These are phyloP conservation scores for Chymomyza fuscimana DNA, from an alignment of 2,888 invertebrate genomes.

Conservation along the genomic window DNA sequence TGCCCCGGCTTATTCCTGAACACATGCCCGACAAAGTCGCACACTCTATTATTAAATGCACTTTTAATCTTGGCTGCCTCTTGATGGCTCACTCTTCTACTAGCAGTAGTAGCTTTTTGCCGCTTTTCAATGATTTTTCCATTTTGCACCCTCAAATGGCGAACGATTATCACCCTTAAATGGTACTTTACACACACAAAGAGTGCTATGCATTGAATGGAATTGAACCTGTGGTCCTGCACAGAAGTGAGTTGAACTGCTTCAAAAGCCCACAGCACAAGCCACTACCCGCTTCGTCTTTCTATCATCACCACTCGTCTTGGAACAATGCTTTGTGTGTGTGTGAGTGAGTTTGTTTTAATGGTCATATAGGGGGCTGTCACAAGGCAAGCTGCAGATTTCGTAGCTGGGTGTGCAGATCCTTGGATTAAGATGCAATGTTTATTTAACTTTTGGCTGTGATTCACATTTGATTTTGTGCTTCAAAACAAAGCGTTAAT, in stretches of 20 bases:
- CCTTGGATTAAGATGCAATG: conserved; percentile 59
- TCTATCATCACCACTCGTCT: not conserved
- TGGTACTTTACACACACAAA: conserved; percentile 77
- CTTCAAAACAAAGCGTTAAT: not conserved
- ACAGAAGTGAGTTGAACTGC: conserved; percentile 41
- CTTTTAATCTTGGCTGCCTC: conserved; percentile 75
- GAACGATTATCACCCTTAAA: conserved; percentile 80
- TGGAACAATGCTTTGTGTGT: conserved; percentile 16
- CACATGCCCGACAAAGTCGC: conserved; percentile 27
- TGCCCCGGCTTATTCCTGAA: not conserved
- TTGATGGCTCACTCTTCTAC: conserved; percentile 5
- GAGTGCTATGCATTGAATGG: conserved; percentile 71
- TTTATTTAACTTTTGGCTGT: conserved; percentile 54
- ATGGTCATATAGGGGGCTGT: conserved; percentile 40
- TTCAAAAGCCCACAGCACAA: conserved; percentile 32
- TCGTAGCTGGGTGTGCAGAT: conserved; percentile 39
- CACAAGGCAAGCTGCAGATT: conserved; percentile 31
- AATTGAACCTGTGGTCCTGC: conserved; percentile 58
- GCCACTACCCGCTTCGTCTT: conserved; percentile 29
- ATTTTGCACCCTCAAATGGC: conserved; percentile 78
- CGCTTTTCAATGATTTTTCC: conserved; percentile 72
- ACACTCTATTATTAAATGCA: conserved; percentile 77
- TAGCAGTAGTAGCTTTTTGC: conserved; percentile 16
- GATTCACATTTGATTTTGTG: conserved; percentile 27
- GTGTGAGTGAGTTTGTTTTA: conserved; percentile 37